phyloP scores from a whole-genome alignment of 2,888 invertebrate species.

The Nasonia oneida region DNA sequence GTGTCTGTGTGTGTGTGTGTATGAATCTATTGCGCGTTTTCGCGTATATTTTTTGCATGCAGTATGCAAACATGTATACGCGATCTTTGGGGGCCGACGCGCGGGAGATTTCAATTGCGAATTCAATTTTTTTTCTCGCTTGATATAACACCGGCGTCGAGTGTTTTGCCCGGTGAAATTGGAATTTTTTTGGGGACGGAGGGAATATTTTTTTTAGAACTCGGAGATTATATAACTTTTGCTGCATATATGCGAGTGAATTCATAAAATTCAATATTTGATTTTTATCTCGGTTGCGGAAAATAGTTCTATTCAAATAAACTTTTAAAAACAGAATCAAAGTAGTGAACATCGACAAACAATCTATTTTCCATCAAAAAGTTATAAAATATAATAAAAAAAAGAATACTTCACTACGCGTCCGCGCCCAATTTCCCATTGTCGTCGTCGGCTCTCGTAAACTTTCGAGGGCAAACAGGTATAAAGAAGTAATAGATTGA shows the following conservation, averaged over 20 bases:
- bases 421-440: not conserved
- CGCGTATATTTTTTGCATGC: no score
- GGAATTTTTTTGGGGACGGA: not conserved
- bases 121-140: not conserved
- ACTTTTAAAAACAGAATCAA: not conserved
- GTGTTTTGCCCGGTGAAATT: not conserved
- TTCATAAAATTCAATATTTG: not conserved
- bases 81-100: not conserved
- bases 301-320: no score
- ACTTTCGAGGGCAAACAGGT: not conserved
- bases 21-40: not conserved
- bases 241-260: not conserved
- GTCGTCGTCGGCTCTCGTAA: not conserved
- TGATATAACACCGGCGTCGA: not conserved
- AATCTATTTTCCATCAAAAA: not conserved
- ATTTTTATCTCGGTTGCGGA: not conserved
- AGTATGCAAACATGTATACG: not conserved
- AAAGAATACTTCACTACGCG: not conserved
- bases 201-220: slow-evolving; percentile 10
- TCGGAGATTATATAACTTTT: not conserved
- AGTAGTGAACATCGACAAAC: not conserved
- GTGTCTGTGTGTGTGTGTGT: not conserved
- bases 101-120: not conserved
- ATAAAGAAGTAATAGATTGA: not conserved
- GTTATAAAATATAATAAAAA: not conserved